These are phyloP conservation scores for Elanus axillaris DNA, from an alignment of 2,113 vertebrate genomes.

Conservation along the genomic window DNA sequence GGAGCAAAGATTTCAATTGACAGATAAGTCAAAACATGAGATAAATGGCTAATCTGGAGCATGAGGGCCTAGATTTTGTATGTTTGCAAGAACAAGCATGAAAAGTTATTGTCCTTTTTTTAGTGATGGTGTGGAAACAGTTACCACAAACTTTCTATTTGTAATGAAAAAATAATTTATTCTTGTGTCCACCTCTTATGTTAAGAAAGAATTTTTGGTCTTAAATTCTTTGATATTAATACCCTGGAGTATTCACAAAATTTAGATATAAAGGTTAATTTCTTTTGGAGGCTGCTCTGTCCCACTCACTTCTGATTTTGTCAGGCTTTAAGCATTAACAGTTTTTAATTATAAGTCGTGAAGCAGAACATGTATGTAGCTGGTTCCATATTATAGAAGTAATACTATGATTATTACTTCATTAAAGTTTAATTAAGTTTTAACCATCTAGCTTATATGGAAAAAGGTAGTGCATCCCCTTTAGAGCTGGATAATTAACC, in stretches of 20 bases:
- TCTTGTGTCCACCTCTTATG: background rate
- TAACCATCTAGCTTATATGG: background rate
- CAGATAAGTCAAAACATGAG: background rate
- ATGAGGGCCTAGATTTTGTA: background rate
- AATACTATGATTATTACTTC: background rate
- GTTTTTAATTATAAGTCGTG: background rate
- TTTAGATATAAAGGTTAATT: background rate
- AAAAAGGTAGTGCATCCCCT: background rate
- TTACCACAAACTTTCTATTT: background rate
- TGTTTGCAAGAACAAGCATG: background rate
- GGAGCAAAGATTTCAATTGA: background rate
- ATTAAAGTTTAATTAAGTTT: background rate
- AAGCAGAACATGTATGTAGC: background rate
- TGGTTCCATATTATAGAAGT: background rate
- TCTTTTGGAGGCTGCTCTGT: background rate
- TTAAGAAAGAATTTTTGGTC: background rate
- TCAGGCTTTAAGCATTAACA: background rate
- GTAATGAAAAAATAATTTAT: background rate
- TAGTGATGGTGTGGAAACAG: background rate
- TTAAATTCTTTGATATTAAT: background rate
- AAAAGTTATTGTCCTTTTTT: background rate
- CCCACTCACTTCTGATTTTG: background rate
- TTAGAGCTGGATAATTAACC: background rate
- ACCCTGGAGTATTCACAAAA: background rate
- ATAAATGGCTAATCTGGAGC: background rate